Evolutionary conservation across 2,888 invertebrate genomes (phyloP).

Genomic region (Ichneumoninae sp.): DNA sequence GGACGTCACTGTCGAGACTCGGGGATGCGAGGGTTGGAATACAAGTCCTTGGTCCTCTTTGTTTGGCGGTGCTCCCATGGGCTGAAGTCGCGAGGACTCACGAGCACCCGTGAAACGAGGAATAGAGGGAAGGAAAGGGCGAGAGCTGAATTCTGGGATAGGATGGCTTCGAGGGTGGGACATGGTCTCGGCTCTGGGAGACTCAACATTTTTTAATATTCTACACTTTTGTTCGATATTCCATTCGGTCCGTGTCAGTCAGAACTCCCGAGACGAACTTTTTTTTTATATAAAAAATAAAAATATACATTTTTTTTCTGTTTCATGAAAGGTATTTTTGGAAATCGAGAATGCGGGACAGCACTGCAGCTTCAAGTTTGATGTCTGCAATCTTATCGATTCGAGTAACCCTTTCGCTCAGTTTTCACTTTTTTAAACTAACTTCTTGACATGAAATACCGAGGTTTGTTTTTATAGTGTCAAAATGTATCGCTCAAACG

Average conservation of each 20-base stretch:
- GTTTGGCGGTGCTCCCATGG: slow-evolving; percentile 75
- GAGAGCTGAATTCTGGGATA: slow-evolving; percentile 71
- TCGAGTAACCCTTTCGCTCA: not conserved
- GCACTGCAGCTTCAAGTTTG: not conserved
- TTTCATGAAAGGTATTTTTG: no score
- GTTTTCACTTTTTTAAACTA: no score
- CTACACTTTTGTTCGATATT: not conserved
- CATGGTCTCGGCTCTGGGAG: slow-evolving; percentile 1
- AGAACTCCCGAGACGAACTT: not conserved
- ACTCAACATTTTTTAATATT: slow-evolving; percentile 31
- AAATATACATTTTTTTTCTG: no score
- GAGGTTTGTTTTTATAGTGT: no score
- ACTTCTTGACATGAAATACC: no score
- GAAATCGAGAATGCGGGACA: no score
- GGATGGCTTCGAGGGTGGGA: slow-evolving; percentile 30
- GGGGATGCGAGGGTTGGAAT: slow-evolving; percentile 79
- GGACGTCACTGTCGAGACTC: slow-evolving; percentile 80
- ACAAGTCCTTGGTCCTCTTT: slow-evolving; percentile 71
- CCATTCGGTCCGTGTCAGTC: not conserved
- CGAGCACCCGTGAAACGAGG: slow-evolving; percentile 35
- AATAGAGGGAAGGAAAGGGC: slow-evolving; percentile 67
- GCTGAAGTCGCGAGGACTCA: slow-evolving; percentile 71
- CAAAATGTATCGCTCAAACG: no score
- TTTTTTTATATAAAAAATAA: no score
- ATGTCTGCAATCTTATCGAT: not conserved